These are phyloP conservation scores for Heliopora coerulea DNA, from an alignment of 92 coral and sea anemone species.

Conservation along the genomic window DNA sequence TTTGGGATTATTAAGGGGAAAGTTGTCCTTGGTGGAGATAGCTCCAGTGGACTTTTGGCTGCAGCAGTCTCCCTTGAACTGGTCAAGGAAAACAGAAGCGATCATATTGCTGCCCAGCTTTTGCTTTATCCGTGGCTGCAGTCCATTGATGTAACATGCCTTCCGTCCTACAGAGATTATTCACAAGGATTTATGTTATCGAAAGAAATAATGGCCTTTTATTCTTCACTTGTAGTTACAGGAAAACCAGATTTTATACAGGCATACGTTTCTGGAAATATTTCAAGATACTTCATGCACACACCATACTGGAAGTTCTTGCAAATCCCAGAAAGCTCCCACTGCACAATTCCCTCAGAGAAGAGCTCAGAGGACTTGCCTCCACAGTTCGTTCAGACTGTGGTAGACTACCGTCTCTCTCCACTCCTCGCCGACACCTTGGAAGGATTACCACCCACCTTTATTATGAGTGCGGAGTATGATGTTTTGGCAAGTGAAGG, in stretches of 20 bases:
- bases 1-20: conserved; percentile 73
- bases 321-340: conserved; percentile 7
- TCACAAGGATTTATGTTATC: conserved; percentile 54
- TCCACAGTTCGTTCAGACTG: background rate
- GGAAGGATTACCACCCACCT: background rate
- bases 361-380: background rate
- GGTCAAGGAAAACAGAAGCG: conserved; percentile 53
- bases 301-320: conserved; percentile 61
- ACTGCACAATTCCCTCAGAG: background rate
- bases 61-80: conserved; percentile 85
- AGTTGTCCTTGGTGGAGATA: conserved; percentile 81
- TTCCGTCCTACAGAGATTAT: conserved; percentile 66
- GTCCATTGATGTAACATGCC: conserved; percentile 60
- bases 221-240: conserved; percentile 65
- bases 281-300: conserved; percentile 68
- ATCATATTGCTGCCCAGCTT: conserved; percentile 44
- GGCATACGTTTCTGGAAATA: conserved; percentile 73
- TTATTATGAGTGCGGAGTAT: conserved; percentile 38
- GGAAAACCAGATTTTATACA: conserved; percentile 65
- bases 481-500: conserved; percentile 86
- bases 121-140: conserved; percentile 81
- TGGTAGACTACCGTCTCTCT: background rate
- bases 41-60: conserved; percentile 92
- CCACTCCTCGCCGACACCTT: background rate
- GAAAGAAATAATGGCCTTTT: conserved; percentile 54